phyloP scores from a whole-genome alignment of 2,113 vertebrate species.

The Nesoenas mayeri region DNA sequence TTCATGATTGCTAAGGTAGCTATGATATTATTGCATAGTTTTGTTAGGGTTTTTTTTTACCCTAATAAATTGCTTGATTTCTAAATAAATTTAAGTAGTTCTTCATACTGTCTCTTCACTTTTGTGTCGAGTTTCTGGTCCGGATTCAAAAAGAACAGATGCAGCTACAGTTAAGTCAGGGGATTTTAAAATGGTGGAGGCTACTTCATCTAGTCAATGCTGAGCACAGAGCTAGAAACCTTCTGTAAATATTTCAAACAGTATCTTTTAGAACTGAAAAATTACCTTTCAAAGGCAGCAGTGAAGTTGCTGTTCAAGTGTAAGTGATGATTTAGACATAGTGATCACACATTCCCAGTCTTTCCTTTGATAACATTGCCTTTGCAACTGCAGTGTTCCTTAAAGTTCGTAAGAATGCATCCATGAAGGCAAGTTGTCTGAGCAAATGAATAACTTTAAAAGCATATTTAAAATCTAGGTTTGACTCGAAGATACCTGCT shows the following conservation, averaged over 20 bases:
- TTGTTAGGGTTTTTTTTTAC: not conserved
- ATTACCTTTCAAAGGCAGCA: not conserved
- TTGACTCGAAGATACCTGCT: not conserved
- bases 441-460: not conserved
- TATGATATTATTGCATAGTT: accelerated
- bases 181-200: not conserved
- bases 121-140: accelerated
- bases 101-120: not conserved
- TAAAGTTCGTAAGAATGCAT: not conserved
- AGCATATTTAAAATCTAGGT: not conserved
- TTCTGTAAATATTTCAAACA: not conserved
- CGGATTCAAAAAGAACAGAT: not conserved
- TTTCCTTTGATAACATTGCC: not conserved
- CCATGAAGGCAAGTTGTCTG: not conserved
- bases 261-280: not conserved
- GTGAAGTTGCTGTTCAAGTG: not conserved
- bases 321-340: not conserved
- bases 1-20: not conserved
- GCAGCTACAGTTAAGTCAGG: not conserved
- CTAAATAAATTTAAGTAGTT: not conserved
- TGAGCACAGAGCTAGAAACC: not conserved
- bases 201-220: not conserved
- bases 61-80: not conserved
- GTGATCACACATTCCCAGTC: not conserved
- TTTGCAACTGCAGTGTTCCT: not conserved